These are phyloP conservation scores for Chouioia cunea DNA, from an alignment of 2,888 invertebrate species.

Conservation along the genomic window DNA sequence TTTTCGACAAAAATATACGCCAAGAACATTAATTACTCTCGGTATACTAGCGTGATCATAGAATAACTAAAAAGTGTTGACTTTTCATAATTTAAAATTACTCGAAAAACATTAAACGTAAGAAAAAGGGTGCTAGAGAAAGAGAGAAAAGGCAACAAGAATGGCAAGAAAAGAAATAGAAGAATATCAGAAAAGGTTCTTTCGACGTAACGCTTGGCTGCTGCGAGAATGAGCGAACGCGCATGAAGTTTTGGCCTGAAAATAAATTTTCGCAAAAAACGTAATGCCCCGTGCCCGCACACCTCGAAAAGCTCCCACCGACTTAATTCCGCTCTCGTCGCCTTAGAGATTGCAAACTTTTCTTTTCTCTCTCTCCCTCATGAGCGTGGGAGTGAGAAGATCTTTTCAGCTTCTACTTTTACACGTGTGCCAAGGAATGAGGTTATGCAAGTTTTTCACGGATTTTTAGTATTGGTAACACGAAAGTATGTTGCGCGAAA, in stretches of 20 bases:
- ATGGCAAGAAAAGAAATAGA: constrained; percentile 4
- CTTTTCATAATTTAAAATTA: no score
- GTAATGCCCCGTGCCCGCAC: constrained; percentile 42
- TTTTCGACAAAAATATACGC: no score
- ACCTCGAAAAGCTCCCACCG: constrained; percentile 43
- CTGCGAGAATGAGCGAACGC: constrained; percentile 35
- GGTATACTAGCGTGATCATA: no score
- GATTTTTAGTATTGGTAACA: no score
- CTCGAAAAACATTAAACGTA: no score
- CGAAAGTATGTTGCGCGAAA: no score
- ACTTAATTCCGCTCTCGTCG: constrained; percentile 45
- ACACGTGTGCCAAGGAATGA: no score
- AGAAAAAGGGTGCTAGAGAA: background rate
- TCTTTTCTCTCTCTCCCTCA: constrained; percentile 9
- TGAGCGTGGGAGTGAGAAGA: background rate
- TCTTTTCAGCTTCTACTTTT: no score
- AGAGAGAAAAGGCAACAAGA: constrained; percentile 1
- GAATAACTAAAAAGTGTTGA: no score
- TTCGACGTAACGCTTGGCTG: constrained; percentile 37
- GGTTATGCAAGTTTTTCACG: no score
- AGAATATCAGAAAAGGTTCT: constrained; percentile 41
- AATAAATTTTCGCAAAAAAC: constrained; percentile 52
- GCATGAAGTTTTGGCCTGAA: constrained; percentile 44
- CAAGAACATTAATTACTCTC: no score
- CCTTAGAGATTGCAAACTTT: constrained; percentile 45